Evolutionary conservation across 2,888 invertebrate species (phyloP).

Genomic region (Cataglyphis rosenhaueri): DNA sequence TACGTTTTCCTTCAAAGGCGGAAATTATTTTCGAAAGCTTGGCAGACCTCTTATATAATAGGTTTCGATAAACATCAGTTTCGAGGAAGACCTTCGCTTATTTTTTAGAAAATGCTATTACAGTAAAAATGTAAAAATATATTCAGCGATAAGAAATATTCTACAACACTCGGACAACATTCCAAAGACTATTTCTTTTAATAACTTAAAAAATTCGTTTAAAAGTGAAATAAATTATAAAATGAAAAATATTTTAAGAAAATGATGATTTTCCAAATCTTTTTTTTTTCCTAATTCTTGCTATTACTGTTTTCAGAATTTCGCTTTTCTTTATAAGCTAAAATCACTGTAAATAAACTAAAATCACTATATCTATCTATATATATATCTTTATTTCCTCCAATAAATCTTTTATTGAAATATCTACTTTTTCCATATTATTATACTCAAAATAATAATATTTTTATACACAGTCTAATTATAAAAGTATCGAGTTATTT

Average conservation of each 20-base stretch:
- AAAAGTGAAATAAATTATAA: background rate
- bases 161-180: background rate
- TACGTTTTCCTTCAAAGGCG: constrained; percentile 16
- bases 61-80: constrained; percentile 37
- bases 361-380: background rate
- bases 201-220: background rate
- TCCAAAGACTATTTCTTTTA: background rate
- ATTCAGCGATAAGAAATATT: constrained; percentile 33
- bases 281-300: background rate
- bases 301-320: background rate
- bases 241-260: background rate
- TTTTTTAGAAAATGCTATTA: constrained; percentile 39
- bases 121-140: constrained; percentile 18
- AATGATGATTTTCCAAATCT: background rate
- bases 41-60: constrained; percentile 57
- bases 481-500: background rate
- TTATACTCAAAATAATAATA: background rate
- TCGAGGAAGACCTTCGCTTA: constrained; percentile 36
- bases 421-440: background rate
- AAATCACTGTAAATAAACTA: background rate
- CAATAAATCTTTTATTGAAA: background rate
- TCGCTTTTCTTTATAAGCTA: background rate
- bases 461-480: background rate
- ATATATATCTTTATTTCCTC: background rate
- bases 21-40: constrained; percentile 28